A percentile compares a stretch with the other conserved stretches of the same genome.
Evolutionary conservation across 1,140 invertebrate species (phyloP).

Genomic region (Papilio polyxenes): DNA sequence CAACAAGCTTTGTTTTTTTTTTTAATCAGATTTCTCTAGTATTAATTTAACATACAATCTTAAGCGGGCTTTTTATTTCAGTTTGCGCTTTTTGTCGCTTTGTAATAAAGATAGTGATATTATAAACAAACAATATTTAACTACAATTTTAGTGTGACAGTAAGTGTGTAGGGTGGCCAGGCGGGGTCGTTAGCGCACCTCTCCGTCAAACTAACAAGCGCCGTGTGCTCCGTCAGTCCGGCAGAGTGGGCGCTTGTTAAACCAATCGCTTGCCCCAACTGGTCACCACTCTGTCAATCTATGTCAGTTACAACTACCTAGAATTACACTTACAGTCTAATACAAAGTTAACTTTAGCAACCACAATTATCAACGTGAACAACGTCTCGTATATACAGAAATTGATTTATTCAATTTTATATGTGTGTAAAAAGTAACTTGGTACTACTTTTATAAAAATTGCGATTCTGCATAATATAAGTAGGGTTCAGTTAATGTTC

Average conservation of each 20-base stretch:
- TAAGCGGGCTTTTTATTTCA: not conserved
- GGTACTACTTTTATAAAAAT: not conserved
- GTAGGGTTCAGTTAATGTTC: not conserved
- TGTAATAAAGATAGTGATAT: not conserved
- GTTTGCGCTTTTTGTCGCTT: not conserved
- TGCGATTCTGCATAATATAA: not conserved
- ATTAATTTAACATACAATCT: too few relatives aligned
- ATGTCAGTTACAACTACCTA: not conserved
- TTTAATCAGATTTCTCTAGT: too few relatives aligned
- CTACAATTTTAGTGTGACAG: not conserved
- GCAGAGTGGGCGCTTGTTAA: not conserved
- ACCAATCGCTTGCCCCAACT: not conserved
- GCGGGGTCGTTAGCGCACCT: not conserved
- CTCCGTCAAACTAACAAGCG: constrained; percentile 12
- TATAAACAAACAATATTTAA: not conserved
- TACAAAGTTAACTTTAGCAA: not conserved
- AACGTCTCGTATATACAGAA: not conserved
- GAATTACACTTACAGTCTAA: not conserved
- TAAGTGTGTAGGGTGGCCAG: not conserved
- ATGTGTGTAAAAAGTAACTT: not conserved
- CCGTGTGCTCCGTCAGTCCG: not conserved
- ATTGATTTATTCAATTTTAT: too few relatives aligned
- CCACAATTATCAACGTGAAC: too few relatives aligned
- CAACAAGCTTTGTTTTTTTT: too few relatives aligned
- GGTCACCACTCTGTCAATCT: not conserved